Evolutionary conservation across 2,797 vertebrate genomes (phyloP), one percentile per base, ranked within the genome.

Genomic region (Vultur gryphus): DNA sequence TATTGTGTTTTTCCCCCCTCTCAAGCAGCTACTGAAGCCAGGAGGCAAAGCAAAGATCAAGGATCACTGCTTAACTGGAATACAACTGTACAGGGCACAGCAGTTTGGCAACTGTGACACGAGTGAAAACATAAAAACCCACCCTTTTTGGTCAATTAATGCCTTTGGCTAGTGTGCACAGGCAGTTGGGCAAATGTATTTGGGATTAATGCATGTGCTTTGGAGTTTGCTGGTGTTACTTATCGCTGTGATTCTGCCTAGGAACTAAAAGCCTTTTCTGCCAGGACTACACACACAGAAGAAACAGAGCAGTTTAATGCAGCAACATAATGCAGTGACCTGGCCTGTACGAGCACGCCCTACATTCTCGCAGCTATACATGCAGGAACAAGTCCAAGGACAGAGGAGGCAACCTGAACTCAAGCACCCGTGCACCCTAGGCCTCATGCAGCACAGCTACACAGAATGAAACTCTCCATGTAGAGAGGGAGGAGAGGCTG

Each of bases 301-400:
- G 26, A 23, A 26, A 11, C 20, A 46, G 20, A 20, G 7, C 39
- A 13, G 39, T 48, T 59, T 9, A 41, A 35, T 2, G 10, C 10
- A 19, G 52, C 39, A 7, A 24, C 17, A 4, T 1, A 14, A 25
- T 13, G 37, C 8, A 37, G 19, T 1, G 3, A n/a, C 15, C 52
- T 7, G 17, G 12, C 21, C 25, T 4, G 3, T 0, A 14, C 26
- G 16, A 33, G 13, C 9, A 2, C 0, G 1, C 15, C 20, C 46
- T 26, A 21, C 18, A 25, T 33, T 61, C 54, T 80, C 13, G 2
- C 59, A 28, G 59, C 54, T 25, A 12, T 4, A 15, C 9, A 11
- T 0, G 10, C 15, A 57, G 37, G 49, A 76, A 19, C 0, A 0
- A 46, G n/a, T 5, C 64, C 25, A 12, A 46, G 37, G 64, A 16